These are phyloP conservation scores for Labeo catla DNA, from an alignment of 2,113 vertebrate genomes.

Conservation along the genomic window DNA sequence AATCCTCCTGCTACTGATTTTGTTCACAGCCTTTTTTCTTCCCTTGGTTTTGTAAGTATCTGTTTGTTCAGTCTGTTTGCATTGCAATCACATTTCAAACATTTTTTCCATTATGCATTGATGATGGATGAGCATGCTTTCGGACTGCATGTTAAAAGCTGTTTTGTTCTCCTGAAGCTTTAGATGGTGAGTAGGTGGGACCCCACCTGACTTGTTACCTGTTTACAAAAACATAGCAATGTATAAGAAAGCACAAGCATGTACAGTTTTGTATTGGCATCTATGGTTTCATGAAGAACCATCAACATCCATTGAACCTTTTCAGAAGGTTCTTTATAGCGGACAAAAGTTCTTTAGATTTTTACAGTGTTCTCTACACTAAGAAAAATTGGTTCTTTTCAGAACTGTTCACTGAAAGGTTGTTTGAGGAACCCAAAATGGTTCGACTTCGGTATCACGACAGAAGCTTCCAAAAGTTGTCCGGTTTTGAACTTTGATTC, in stretches of 20 bases:
- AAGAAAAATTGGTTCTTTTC: neutral
- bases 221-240: constrained; percentile 17
- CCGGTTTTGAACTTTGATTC: neutral
- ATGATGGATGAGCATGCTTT: neutral
- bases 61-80: neutral
- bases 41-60: constrained; percentile 77
- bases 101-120: neutral
- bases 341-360: neutral
- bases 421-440: too few relatives aligned
- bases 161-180: neutral
- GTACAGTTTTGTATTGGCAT: neutral
- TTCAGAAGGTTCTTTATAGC: neutral
- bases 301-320: neutral
- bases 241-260: neutral
- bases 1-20: constrained; percentile 67
- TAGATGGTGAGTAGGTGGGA: neutral
- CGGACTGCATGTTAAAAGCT: neutral
- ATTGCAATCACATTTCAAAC: neutral
- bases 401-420: too few relatives aligned
- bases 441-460: neutral
- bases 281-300: neutral
- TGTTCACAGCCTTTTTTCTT: constrained; percentile 76
- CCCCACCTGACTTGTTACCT: constrained; percentile 78
- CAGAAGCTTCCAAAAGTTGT: neutral
- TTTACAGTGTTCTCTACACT: neutral